Evolutionary conservation across 2,888 invertebrate genomes (phyloP), one percentile per base, ranked within the genome.

Genomic region (Cryptophagus acutangulus): DNA sequence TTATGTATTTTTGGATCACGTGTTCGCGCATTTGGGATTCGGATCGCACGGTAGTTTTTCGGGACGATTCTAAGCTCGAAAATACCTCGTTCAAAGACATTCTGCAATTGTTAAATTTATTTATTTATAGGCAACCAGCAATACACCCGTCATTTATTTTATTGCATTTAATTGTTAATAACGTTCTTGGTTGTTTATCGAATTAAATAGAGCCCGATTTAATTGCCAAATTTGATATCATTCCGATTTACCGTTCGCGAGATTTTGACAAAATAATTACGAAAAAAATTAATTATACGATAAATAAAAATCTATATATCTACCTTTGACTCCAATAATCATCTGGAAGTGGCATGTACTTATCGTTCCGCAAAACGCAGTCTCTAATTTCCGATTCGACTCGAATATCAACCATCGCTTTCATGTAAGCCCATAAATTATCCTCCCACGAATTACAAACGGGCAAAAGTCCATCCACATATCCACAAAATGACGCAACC

Each of bases 391-490:
- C 85, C 40, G 79, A 81, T 62, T 95, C 94, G 0, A 93, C 90
- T 49, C 84, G 76, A 9, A 84, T 79, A 63, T 94, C 93, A 43
- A 93, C 83, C 63, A 89, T 79, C 0, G 83, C 79, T 59, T 81
- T 81, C 48, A 90, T 73, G 65, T 90, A 84, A 1, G 90, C 87
- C 95, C 95, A 96, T 16, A 95, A 71, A 46, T 84, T 72, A 66
- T 96, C 95, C 58, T 88, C 83, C 94, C 94, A 96, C 16, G 79
- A 81, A n/a, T 74, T 73, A 46, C 89, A 84, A 8, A 84, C 80
- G 0, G 82, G 75, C 25, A 93, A 67, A n/a, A 93, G 66, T 3
- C 86, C 79, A 17, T 79, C 73, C 26, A 94, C 69, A 64, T 92
- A 83, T 0, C 95, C 95, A 69, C 91, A 88, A 33, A 92, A 77